phyloP scores from a whole-genome alignment of 2,797 vertebrate genomes.

The Pagetopsis macropterus region DNA sequence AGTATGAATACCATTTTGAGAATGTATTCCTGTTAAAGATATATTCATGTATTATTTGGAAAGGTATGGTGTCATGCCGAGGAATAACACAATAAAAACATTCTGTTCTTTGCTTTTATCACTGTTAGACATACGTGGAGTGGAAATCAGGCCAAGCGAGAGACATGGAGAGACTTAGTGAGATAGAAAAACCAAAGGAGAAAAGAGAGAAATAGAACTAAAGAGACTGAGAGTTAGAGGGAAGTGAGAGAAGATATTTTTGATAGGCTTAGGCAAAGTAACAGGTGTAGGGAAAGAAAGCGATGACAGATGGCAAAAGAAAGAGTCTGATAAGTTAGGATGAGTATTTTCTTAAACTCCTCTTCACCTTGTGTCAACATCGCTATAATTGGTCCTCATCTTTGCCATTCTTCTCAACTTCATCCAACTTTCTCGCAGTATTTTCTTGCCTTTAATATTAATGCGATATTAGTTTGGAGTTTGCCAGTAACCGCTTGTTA shows the following conservation, averaged over 20 bases:
- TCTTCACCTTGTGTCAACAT: conserved; percentile 2
- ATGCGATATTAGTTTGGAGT: conserved; percentile 30
- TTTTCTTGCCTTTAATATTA: background rate
- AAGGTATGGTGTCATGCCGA: background rate
- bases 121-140: conserved; percentile 35
- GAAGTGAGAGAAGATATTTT: conserved; percentile 23
- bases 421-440: background rate
- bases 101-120: conserved; percentile 19
- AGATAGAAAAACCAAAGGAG: conserved; percentile 14
- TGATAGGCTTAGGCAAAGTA: conserved; percentile 19
- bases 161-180: conserved; percentile 7
- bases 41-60: conserved; percentile 23
- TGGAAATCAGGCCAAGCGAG: conserved; percentile 39
- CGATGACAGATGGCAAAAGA: background rate
- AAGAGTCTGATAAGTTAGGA: conserved; percentile 9
- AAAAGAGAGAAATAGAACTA: conserved; percentile 23
- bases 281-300: background rate
- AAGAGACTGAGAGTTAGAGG: conserved; percentile 6
- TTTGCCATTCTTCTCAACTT: conserved; percentile 7
- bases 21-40: background rate
- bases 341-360: background rate
- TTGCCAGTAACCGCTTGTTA: conserved; percentile 15
- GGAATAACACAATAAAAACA: conserved; percentile 16
- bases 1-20: background rate
- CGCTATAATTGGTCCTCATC: conserved; percentile 7